Percentiles rank a stretch among this genome's conserved stretches.
Evolutionary conservation across 37 sponge, comb jelly and placozoan genomes (phyloP).

Genomic region (Tethya wilhelma): DNA sequence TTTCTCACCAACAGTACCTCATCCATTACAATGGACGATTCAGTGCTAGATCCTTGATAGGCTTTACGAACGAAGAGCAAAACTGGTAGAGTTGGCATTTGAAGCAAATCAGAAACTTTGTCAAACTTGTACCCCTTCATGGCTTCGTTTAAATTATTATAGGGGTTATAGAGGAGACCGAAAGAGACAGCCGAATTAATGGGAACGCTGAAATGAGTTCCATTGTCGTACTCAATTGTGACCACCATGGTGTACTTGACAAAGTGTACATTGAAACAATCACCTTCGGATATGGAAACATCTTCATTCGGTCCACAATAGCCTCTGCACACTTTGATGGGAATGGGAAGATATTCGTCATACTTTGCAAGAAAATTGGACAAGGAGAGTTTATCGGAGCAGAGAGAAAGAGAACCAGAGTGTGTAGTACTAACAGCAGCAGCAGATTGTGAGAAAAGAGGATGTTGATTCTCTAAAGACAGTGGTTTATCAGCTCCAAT

Average conservation of each 20-base stretch:
- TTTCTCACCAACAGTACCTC: conserved; percentile 41
- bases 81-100: conserved; percentile 43
- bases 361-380: too few species aligned
- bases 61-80: conserved; percentile 50
- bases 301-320: conserved; percentile 56
- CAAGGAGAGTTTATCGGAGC: too few species aligned
- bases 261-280: conserved; percentile 59
- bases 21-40: conserved; percentile 43
- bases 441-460: too few species aligned
- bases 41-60: conserved; percentile 35
- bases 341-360: conserved; percentile 26
- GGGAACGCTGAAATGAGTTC: conserved; percentile 27
- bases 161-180: conserved; percentile 52
- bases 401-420: too few species aligned
- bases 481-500: too few species aligned
- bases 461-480: too few species aligned
- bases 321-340: conserved; percentile 44
- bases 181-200: conserved; percentile 49
- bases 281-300: conserved; percentile 60
- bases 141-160: conserved; percentile 19
- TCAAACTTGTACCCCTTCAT: conserved; percentile 37
- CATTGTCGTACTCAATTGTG: conserved; percentile 29
- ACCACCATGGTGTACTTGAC: conserved; percentile 54
- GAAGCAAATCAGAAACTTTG: conserved; percentile 50
- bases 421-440: too few species aligned